Base-by-base conservation (phyloP, 2,113 vertebrate species). In the Natator depressus region DNA sequence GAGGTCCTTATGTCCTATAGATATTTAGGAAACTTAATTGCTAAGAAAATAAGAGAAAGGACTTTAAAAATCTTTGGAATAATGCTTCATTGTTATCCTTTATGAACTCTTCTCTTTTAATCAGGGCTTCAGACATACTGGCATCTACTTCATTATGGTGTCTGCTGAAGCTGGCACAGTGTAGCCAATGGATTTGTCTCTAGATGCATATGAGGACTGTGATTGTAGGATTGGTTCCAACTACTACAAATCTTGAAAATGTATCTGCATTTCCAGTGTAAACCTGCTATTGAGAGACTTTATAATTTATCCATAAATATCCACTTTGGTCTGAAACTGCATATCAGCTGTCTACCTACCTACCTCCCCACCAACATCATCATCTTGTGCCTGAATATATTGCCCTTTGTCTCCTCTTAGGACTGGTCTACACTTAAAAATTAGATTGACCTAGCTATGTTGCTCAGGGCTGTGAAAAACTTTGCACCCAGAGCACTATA, bases 1-100 rank as follows among this genome's bases (percentile, higher is more conserved):
- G 89, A n/a, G 10, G 42, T 20, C 27, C 49, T 80, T 53, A 55
- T 81, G 14, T 85, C 13, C 87, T 38, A n/a, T 92, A 89, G 85
- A 87, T 46, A 83, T 3, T 89, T 85, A 47, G 91, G 89, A 83
- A 80, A 95, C 57, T 59, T 88, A 97, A 94, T 82, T 59, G 0
- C 85, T 95, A 96, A 38, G 89, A 96, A 97, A 97, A 97, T 47
- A 97, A 93, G 82, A 89, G 83, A 89, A 93, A 95, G 50, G 79
- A 22, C 75, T 93, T 94, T 69, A 88, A 96, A 97, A 95, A 90
- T 89, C 95, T 80, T 55, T 91, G 94, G 87, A 62, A 93, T 93
- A 84, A 82, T 95, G 69, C 22, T 89, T 72, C 47, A 12, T 84
- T 90, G 89, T 95, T 96, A 91, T 90, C 93, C 85, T 93, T 82